A percentile compares a stretch with the other conserved stretches of the same genome.
Conservation (phyloP, 2,113 vertebrate genomes). For the Sakesphorus luctuosus region DNA sequence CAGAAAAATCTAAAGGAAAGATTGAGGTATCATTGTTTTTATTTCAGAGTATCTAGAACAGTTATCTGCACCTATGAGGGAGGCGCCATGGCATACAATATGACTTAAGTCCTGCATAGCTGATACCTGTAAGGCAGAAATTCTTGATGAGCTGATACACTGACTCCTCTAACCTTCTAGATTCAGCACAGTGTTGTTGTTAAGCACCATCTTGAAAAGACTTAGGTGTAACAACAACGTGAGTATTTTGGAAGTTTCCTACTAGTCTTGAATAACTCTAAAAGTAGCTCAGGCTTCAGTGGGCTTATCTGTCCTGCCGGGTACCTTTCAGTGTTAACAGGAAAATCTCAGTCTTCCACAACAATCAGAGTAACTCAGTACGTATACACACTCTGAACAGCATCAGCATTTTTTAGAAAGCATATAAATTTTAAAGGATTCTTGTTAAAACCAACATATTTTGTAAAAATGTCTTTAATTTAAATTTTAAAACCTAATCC, state of each 20-base stretch:
- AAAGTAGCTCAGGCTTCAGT: not conserved
- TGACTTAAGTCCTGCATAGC: not conserved
- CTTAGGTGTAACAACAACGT: not conserved
- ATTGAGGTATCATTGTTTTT: not conserved
- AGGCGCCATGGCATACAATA: not conserved
- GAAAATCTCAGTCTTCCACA: not conserved
- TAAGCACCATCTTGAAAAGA: not conserved
- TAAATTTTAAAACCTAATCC: not conserved
- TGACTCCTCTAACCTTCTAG: not conserved
- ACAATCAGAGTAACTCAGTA: not conserved
- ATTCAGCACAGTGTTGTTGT: not conserved
- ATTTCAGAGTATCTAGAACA: not conserved
- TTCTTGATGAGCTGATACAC: not conserved
- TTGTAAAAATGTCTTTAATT: constrained; percentile 45
- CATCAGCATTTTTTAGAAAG: not conserved
- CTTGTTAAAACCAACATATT: not conserved
- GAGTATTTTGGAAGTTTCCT: not conserved
- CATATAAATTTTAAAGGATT: not conserved
- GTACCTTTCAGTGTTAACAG: not conserved
- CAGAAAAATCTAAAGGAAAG: not conserved
- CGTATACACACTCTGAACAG: not conserved
- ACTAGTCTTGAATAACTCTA: not conserved
- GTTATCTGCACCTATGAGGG: not conserved
- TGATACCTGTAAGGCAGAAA: not conserved
- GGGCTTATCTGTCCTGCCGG: not conserved